Evolutionary conservation across 1,140 invertebrate genomes (phyloP).

Genomic region (Himalopsyche phryganea): DNA sequence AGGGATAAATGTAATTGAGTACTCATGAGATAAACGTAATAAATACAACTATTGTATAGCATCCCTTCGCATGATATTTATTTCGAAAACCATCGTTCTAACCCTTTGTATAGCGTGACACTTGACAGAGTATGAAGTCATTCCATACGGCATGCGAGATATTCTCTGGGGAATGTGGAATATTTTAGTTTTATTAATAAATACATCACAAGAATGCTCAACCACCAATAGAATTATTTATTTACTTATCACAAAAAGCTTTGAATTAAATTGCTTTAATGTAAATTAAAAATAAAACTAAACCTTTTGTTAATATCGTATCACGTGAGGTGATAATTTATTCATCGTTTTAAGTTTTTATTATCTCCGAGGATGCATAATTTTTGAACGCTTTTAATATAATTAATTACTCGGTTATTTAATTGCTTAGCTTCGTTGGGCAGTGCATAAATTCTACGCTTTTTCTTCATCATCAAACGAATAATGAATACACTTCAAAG

Average conservation of each 20-base stretch:
- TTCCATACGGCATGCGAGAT: no score
- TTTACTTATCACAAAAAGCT: neutral
- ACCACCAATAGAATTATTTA: neutral
- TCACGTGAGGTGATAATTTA: constrained; percentile 10
- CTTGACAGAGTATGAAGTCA: neutral
- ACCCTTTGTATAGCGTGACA: constrained; percentile 10
- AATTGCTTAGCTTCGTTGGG: neutral
- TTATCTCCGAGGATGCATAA: no score
- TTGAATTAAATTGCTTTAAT: neutral
- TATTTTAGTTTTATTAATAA: neutral
- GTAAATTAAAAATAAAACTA: neutral
- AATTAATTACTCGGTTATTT: constrained; percentile 1
- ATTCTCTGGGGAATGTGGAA: neutral
- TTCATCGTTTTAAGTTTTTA: constrained; percentile 8
- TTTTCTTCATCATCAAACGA: neutral
- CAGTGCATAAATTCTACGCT: neutral
- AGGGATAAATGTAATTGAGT: no score
- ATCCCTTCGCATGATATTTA: no score
- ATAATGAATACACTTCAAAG: neutral
- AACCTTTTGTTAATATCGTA: neutral
- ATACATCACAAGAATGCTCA: neutral
- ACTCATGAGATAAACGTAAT: no score
- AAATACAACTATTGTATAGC: no score
- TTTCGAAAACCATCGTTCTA: no score
- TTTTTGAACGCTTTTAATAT: neutral